A percentile compares a stretch with the other conserved stretches of the same genome.
These are phyloP conservation scores for Myotis vivesi DNA, from an alignment of 2,797 vertebrate species.

Conservation along the genomic window DNA sequence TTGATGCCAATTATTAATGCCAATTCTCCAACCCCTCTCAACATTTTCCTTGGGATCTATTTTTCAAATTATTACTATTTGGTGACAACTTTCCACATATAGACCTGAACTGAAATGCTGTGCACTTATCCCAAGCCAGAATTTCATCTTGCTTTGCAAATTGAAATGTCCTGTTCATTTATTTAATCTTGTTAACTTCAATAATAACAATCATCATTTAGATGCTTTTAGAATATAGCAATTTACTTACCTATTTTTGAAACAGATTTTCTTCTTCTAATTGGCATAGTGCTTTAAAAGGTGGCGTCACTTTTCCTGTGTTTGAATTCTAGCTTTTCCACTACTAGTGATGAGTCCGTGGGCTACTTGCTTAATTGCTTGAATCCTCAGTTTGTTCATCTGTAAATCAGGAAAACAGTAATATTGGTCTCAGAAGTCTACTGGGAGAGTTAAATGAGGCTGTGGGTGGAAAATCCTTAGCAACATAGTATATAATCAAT, in stretches of 20 bases:
- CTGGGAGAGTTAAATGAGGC: not conserved
- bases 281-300: not conserved
- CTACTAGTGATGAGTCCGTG: not conserved
- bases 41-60: not conserved
- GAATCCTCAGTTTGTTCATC: not conserved
- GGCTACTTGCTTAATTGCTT: not conserved
- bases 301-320: not conserved
- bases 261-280: not conserved
- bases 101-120: not conserved
- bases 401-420: not conserved
- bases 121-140: not conserved
- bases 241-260: constrained; percentile 6
- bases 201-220: not conserved
- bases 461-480: not conserved
- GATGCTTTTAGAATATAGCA: not conserved
- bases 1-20: not conserved
- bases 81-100: not conserved
- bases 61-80: not conserved
- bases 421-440: not conserved
- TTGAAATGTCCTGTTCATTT: not conserved
- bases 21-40: not conserved
- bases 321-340: not conserved
- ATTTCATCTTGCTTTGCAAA: not conserved
- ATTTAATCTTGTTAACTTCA: not conserved
- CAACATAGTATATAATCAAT: not conserved